Evolutionary conservation across 2,888 invertebrate genomes (phyloP).

Genomic region (Belgica antarctica): DNA sequence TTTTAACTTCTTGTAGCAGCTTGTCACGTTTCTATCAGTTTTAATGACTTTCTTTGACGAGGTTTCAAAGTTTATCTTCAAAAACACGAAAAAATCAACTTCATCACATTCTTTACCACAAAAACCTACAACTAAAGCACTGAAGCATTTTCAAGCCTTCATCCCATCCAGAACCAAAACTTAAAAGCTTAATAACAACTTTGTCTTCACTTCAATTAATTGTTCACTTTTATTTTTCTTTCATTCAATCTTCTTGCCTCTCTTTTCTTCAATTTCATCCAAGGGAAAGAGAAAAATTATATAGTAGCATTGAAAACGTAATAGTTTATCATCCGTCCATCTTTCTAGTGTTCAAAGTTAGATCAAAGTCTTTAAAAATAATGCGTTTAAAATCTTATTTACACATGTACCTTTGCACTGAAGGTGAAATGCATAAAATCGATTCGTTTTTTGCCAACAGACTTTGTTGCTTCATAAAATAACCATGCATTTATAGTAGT

Average conservation of each 20-base stretch:
- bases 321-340: not conserved
- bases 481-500: not conserved
- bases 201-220: not conserved
- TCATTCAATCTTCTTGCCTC: conserved; percentile 20
- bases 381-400: not conserved
- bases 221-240: too few relatives aligned
- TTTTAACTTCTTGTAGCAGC: too few relatives aligned
- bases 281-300: conserved; percentile 17
- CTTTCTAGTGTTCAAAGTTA: not conserved
- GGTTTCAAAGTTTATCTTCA: too few relatives aligned
- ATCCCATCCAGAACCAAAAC: not conserved
- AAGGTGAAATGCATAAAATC: conserved; percentile 22
- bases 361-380: not conserved
- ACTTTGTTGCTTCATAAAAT: not conserved
- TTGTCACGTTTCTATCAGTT: too few relatives aligned
- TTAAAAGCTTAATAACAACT: not conserved
- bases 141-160: too few relatives aligned
- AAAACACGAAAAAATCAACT: too few relatives aligned
- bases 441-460: not conserved
- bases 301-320: conserved; percentile 6
- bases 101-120: too few relatives aligned
- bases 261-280: not conserved
- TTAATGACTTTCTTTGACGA: too few relatives aligned
- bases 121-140: too few relatives aligned
- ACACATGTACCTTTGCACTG: not conserved